Base-by-base conservation (phyloP, 2,888 invertebrate species). In the Drosophila paranaensis region DNA sequence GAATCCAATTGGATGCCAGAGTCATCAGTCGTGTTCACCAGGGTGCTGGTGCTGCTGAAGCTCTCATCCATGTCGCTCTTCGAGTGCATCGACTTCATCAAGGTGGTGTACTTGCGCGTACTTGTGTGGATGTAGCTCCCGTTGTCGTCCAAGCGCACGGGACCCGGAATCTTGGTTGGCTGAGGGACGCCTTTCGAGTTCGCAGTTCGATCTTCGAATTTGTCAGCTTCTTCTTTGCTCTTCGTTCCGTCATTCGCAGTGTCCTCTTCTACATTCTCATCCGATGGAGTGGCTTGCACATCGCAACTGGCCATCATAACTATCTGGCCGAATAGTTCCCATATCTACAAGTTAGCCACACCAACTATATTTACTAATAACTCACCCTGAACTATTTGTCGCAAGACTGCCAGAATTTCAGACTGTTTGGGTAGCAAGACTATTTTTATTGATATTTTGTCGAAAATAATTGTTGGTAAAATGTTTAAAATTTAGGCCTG, bases 231-330 rank as follows among this genome's bases (percentile, higher is more conserved):
- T 27, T 27, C 10, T 14, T 58, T 39, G 35, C 27, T 33, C 9
- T 43, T 25, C 3, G 20, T 8, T 37, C 56, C 62, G 14, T 13
- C 46, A 43, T 55, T 14, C 9, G 43, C 48, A 11, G 56, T 13
- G 13, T 37, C 43, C 53, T 56, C 33, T n/a, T 69, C 56, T 33
- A 55, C 35, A 33, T 70, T 69, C 20, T 67, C 71, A 39, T 61
- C 68, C 25, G 85, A 61, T n/a, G 48, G 53, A 46, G 69, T 79
- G 43, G 57, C 60, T 56, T 67, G 73, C 56, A 84, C 57, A 60
- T 84, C 72, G 46, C 74, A 73, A 55, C 70, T 84, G 70, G 85
- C 78, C 83, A 89, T 89, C 25, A 14, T 71, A 56, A 45, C 60
- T 81, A 71, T 60, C 66, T 74, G 27, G 11, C 37, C 8, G 51